phyloP scores from a whole-genome alignment of 1,140 invertebrate genomes.

The Zophobas morio region DNA sequence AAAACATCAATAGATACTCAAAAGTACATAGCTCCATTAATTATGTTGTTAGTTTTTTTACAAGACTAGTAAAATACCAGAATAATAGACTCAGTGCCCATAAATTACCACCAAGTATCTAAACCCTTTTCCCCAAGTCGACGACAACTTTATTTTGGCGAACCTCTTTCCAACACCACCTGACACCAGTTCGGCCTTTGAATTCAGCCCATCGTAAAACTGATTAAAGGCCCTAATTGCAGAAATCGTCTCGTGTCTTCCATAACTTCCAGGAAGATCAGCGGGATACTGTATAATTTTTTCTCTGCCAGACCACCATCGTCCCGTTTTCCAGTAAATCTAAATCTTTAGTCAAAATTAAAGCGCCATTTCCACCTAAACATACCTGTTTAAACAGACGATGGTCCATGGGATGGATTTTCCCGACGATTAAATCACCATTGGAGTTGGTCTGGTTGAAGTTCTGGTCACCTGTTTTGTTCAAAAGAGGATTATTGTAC shows the following conservation, averaged over 20 bases:
- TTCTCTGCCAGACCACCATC: conserved; percentile 56
- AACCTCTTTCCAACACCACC: conserved; percentile 58
- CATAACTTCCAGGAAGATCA: conserved; percentile 52
- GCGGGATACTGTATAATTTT: conserved; percentile 57
- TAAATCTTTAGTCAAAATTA: conserved; percentile 1
- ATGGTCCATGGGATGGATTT: conserved; percentile 3
- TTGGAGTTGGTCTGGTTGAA: conserved; percentile 5
- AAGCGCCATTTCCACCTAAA: neutral
- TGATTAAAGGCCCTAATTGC: conserved; percentile 58
- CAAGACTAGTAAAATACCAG: neutral
- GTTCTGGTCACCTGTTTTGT: neutral
- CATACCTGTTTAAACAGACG: conserved; percentile 7
- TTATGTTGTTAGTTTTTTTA: neutral
- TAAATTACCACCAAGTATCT: conserved; percentile 58
- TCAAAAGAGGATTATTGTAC: neutral
- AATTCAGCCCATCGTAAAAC: conserved; percentile 56
- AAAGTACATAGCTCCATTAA: too few relatives aligned
- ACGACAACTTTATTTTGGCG: conserved; percentile 56
- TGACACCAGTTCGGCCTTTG: conserved; percentile 52
- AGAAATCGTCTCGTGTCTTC: conserved; percentile 56
- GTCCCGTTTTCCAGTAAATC: conserved; percentile 54
- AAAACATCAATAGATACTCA: too few relatives aligned
- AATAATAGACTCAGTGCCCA: conserved; percentile 53
- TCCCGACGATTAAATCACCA: conserved; percentile 13
- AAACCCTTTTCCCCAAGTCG: conserved; percentile 56